These are phyloP conservation scores for Myotis daubentonii DNA, from an alignment of 2,797 vertebrate genomes.

Conservation along the genomic window DNA sequence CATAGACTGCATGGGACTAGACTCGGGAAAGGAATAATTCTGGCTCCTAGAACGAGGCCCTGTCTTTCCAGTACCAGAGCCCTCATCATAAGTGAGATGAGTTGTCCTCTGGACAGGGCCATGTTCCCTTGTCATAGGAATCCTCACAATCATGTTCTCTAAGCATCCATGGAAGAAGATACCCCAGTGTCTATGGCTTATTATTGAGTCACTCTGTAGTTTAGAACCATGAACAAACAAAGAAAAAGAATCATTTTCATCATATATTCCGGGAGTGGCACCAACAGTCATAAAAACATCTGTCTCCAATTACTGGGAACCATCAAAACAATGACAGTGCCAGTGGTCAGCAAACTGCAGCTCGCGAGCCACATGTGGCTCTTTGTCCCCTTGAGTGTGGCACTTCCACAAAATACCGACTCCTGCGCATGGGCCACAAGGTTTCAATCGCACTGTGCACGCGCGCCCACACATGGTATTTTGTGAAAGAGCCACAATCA, in stretches of 20 bases:
- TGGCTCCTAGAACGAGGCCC: not conserved
- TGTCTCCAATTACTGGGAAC: not conserved
- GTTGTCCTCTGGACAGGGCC: not conserved
- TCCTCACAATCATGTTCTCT: not conserved
- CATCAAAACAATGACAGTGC: not conserved
- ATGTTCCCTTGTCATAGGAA: not conserved
- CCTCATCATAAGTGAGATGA: not conserved
- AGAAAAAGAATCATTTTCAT: not conserved
- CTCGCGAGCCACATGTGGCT: fast-evolving
- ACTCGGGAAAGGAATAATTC: not conserved
- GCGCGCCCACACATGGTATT: too few relatives aligned
- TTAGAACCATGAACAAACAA: conserved; percentile 2
- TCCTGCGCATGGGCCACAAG: too few relatives aligned
- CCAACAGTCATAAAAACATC: not conserved
- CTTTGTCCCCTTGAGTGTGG: too few relatives aligned
- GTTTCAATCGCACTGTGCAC: too few relatives aligned
- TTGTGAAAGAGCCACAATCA: too few relatives aligned
- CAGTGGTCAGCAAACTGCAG: too few relatives aligned
- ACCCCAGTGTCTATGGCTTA: not conserved
- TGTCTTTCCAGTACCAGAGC: not conserved
- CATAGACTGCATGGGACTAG: not conserved
- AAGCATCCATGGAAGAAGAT: not conserved
- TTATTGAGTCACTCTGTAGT: not conserved
- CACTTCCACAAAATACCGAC: too few relatives aligned
- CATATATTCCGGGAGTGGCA: not conserved